These are phyloP conservation scores for Sclerodermus sp. DNA, from an alignment of 2,888 invertebrate genomes.

Conservation along the genomic window DNA sequence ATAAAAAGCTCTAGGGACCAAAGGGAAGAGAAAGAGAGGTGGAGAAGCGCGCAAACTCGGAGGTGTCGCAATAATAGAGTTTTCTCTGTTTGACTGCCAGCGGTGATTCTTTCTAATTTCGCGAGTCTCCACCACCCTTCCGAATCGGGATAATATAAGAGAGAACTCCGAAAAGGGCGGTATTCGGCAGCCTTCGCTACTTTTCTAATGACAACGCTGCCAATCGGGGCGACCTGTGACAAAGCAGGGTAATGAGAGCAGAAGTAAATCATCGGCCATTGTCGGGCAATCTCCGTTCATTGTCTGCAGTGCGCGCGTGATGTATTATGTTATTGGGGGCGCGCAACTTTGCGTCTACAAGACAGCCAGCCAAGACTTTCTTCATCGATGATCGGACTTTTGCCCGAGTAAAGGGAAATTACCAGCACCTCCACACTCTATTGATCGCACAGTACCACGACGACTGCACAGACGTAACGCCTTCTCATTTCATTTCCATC, in stretches of 20 bases:
- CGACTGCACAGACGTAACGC: no score
- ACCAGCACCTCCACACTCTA: no score
- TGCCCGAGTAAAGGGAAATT: no score
- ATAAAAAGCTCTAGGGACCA: no score
- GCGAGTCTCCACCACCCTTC: slow-evolving; percentile 18
- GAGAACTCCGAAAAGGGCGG: slow-evolving; percentile 33
- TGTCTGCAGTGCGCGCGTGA: slow-evolving; percentile 53
- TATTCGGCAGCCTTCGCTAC: slow-evolving; percentile 50
- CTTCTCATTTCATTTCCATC: no score
- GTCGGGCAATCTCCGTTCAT: slow-evolving; percentile 56
- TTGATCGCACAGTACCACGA: no score
- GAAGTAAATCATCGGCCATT: slow-evolving; percentile 58
- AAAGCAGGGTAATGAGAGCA: slow-evolving; percentile 57
- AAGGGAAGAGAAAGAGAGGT: background rate
- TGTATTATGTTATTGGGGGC: slow-evolving; percentile 56
- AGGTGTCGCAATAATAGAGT: slow-evolving; percentile 47
- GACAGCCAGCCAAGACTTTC: no score
- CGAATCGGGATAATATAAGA: slow-evolving; percentile 51
- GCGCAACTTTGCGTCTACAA: slow-evolving; percentile 12
- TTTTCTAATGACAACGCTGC: slow-evolving; percentile 56
- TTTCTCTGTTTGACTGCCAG: slow-evolving; percentile 30
- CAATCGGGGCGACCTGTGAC: slow-evolving; percentile 47
- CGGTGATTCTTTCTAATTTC: slow-evolving; percentile 52
- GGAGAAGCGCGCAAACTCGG: slow-evolving; percentile 3
- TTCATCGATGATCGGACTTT: no score